Percentiles rank a stretch among this genome's conserved stretches.
Evolutionary conservation across 2,888 invertebrate species (phyloP).

Genomic region (Drosophila pseudotalamancana): DNA sequence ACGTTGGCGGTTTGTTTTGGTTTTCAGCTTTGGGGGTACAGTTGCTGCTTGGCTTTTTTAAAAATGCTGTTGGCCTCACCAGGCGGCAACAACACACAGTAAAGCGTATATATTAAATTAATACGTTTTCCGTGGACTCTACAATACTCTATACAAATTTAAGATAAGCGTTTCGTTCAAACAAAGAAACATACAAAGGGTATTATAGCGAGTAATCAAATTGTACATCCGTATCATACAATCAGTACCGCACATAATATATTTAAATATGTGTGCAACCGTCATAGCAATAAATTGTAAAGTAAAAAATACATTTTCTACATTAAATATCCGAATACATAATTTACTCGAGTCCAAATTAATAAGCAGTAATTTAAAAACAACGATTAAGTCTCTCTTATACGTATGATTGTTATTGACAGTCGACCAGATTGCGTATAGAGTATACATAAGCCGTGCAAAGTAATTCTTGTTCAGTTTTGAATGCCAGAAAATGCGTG

Average conservation of each 20-base stretch:
- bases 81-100: conserved; percentile 37
- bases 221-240: too few relatives aligned
- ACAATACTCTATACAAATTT: conserved; percentile 17
- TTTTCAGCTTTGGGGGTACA: conserved; percentile 66
- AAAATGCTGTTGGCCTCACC: conserved; percentile 73
- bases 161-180: conserved; percentile 4
- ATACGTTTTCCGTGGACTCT: conserved; percentile 14
- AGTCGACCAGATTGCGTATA: not conserved
- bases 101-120: conserved; percentile 26
- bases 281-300: too few relatives aligned
- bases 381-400: too few relatives aligned
- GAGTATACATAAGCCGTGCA: conserved; percentile 7
- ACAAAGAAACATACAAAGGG: not conserved
- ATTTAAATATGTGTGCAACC: too few relatives aligned
- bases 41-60: conserved; percentile 70
- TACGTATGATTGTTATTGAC: too few relatives aligned
- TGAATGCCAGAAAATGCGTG: conserved; percentile 14
- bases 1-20: conserved; percentile 67
- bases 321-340: not conserved
- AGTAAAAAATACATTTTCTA: too few relatives aligned
- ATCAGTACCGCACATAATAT: too few relatives aligned
- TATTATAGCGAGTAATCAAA: not conserved
- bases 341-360: too few relatives aligned
- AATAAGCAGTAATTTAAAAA: too few relatives aligned
- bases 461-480: conserved; percentile 12